Evolutionary conservation across 2,888 invertebrate species (phyloP).

Genomic region (Chrysotoxum bicinctum): DNA sequence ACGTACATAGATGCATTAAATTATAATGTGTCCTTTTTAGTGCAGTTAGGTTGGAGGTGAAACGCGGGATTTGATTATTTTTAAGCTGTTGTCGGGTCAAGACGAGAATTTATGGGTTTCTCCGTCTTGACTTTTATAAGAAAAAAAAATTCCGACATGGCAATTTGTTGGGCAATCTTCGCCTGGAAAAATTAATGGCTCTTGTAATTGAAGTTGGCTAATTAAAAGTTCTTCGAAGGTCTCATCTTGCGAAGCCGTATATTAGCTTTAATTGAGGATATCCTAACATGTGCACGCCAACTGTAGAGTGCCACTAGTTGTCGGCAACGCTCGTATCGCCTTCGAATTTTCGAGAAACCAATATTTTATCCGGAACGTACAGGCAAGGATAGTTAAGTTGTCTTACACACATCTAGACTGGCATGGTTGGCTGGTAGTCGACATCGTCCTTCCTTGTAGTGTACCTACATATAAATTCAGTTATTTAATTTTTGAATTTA

Average conservation of each 20-base stretch:
- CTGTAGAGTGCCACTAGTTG: not conserved
- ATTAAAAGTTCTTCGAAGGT: constrained; percentile 60
- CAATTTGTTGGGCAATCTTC: constrained; percentile 69
- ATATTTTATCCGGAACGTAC: constrained; percentile 56
- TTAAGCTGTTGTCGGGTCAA: constrained; percentile 42
- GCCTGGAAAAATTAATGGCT: constrained; percentile 60
- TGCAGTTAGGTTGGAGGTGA: constrained; percentile 38
- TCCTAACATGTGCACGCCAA: constrained; percentile 37
- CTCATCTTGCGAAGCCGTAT: constrained; percentile 28
- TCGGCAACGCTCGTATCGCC: not conserved
- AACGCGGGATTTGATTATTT: constrained; percentile 64
- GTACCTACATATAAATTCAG: constrained; percentile 31
- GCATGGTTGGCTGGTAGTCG: constrained; percentile 7
- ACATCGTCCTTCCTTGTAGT: not conserved
- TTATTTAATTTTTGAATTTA: constrained; percentile 65
- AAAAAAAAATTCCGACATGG: constrained; percentile 30
- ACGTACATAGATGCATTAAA: constrained; percentile 6
- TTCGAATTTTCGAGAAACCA: constrained; percentile 52
- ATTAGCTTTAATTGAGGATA: constrained; percentile 24
- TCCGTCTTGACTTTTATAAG: constrained; percentile 29
- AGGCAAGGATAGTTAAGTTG: constrained; percentile 41
- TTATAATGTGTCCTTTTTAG: constrained; percentile 42
- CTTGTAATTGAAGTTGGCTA: constrained; percentile 71
- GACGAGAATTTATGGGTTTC: constrained; percentile 58
- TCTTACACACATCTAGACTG: constrained; percentile 30